Evolutionary conservation across 2,888 invertebrate species (phyloP).

Genomic region (Scaptomyza parva): DNA sequence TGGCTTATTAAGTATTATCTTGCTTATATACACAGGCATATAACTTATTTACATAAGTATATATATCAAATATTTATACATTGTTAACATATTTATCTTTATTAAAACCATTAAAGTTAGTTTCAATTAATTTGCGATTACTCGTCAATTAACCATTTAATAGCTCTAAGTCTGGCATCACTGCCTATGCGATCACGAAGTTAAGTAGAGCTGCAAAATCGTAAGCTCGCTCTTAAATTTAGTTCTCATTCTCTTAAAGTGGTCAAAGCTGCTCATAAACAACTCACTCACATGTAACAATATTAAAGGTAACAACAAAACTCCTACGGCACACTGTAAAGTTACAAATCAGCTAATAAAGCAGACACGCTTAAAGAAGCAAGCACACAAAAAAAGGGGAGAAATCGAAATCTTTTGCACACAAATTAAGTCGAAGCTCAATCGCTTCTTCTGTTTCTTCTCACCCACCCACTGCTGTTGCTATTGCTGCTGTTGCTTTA

Average conservation of each 20-base stretch:
- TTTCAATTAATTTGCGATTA: no score
- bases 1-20: background rate
- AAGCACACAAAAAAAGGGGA: constrained; percentile 52
- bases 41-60: no score
- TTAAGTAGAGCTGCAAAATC: constrained; percentile 10
- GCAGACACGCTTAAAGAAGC: constrained; percentile 61
- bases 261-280: constrained; percentile 33
- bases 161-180: constrained; percentile 2
- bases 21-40: no score
- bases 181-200: constrained; percentile 5
- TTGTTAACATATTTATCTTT: background rate
- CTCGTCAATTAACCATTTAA: background rate
- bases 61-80: no score
- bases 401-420: constrained; percentile 65
- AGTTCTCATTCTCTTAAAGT: constrained; percentile 50
- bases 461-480: constrained; percentile 3
- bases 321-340: constrained; percentile 32
- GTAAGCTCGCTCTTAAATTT: constrained; percentile 41
- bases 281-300: constrained; percentile 39
- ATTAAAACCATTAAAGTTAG: background rate
- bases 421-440: constrained; percentile 52
- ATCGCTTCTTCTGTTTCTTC: constrained; percentile 11
- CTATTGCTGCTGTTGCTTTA: constrained; percentile 25
- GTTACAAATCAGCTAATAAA: constrained; percentile 61
- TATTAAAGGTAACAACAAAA: constrained; percentile 20